phyloP scores from a whole-genome alignment of 2,888 invertebrate species.

The Suillia variegata region DNA sequence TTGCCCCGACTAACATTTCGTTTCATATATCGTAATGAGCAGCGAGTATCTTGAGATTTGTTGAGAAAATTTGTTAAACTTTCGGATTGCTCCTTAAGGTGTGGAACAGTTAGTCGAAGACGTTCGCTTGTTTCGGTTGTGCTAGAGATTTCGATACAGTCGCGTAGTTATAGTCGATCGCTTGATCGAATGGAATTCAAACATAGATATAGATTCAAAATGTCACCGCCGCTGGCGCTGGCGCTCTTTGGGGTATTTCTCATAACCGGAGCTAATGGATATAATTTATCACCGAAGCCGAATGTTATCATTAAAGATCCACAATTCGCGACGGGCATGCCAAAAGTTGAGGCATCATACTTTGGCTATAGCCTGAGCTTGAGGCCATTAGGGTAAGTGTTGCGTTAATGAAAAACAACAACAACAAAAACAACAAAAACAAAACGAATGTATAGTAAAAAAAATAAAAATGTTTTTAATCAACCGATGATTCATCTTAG shows the following conservation, averaged over 20 bases:
- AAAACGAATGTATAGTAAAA: no score
- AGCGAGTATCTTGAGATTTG: background rate
- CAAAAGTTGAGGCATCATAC: slow-evolving; percentile 56
- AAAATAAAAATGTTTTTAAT: background rate
- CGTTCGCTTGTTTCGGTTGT: background rate
- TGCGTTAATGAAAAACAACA: no score
- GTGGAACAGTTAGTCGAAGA: background rate
- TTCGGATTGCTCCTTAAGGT: background rate
- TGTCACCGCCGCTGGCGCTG: background rate
- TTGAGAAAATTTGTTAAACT: background rate
- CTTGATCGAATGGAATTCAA: background rate
- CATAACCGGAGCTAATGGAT: slow-evolving; percentile 28
- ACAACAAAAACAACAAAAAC: no score
- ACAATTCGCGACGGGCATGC: slow-evolving; percentile 42
- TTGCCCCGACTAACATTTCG: no score
- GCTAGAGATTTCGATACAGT: background rate
- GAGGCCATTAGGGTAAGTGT: slow-evolving; percentile 53
- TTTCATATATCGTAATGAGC: no score
- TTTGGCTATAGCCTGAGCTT: slow-evolving; percentile 56
- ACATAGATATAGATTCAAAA: background rate
- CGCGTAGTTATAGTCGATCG: background rate
- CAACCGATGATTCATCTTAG: background rate
- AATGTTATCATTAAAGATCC: slow-evolving; percentile 56
- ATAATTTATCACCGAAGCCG: slow-evolving; percentile 59
- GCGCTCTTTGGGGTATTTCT: background rate